Evolutionary conservation across 2,113 vertebrate species (phyloP), one percentile per base, ranked within the genome.

Genomic region (Hippocampus mohnikei): DNA sequence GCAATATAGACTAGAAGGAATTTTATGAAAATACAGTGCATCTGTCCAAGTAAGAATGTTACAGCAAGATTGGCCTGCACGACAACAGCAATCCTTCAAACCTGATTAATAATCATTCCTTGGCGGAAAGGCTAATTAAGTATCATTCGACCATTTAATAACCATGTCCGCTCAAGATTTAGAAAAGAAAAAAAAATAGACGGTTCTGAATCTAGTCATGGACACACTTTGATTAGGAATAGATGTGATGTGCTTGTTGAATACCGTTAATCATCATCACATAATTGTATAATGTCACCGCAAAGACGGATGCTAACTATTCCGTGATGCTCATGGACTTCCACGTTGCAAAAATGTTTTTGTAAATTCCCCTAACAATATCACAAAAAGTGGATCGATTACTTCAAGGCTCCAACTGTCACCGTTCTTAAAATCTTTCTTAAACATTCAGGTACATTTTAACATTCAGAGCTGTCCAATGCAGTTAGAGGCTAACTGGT

Each of bases 41-140:
- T 44, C 13, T 23, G 23, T 53, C 3, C 58, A 70, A 52, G n/a
- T 16, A 12, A 7, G 29, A 50, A 40, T 23, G 20, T 3, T 52
- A 29, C 18, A 69, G 46, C 9, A 59, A 18, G 55, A 27, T 20
- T 46, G 40, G 67, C 42, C 13, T 23, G 15, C 16, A 69, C 21
- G 25, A 66, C 46, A 66, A 25, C 65, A 50, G 65, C 25, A 66
- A 50, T 66, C 64, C 44, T 66, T 66, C 64, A 66, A 48, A 8
- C 46, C 3, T 33, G 20, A 56, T 50, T 63, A 40, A 18, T n/a
- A 6, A 50, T 48, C 15, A 40, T 46, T 33, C 23, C 37, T 55
- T 33, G 59, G 16, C 25, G 29, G 27, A 63, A 63, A 56, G 15
- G 21, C 15, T 40, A 23, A 66, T 65, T 41, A 58, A 29, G 21